Conservation (phyloP, 2,113 vertebrate species). For the Machaerirhynchus nigripectus region DNA sequence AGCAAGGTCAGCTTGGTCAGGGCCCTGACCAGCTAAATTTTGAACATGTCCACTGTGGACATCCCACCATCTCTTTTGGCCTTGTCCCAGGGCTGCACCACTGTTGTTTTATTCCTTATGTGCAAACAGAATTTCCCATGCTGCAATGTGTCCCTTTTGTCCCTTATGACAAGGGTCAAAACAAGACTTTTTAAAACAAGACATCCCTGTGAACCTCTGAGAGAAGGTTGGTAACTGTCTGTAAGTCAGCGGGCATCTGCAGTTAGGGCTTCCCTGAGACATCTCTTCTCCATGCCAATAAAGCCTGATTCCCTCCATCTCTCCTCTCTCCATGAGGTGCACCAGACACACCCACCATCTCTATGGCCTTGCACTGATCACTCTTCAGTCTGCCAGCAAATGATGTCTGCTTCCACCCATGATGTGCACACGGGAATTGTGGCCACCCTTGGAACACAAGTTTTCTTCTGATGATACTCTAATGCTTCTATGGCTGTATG, state of each 20-base stretch:
- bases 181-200: neutral
- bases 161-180: neutral
- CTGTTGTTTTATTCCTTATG: neutral
- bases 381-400: neutral
- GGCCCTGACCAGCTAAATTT: neutral
- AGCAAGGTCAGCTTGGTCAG: neutral
- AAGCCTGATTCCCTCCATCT: neutral
- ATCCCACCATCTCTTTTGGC: neutral
- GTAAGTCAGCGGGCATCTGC: neutral
- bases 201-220: neutral
- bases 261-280: neutral
- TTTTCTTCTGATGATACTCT: neutral
- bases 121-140: neutral
- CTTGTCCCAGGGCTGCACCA: neutral
- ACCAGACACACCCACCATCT: neutral
- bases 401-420: neutral
- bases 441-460: neutral
- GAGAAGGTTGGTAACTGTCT: neutral
- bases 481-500: neutral
- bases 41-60: neutral
- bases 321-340: neutral
- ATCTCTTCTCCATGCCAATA: neutral
- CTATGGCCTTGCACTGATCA: fast-evolving
- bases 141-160: neutral
- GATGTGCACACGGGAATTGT: neutral